Evolutionary conservation across 2,888 invertebrate species (phyloP).

Genomic region (Physocephala rufipes): DNA sequence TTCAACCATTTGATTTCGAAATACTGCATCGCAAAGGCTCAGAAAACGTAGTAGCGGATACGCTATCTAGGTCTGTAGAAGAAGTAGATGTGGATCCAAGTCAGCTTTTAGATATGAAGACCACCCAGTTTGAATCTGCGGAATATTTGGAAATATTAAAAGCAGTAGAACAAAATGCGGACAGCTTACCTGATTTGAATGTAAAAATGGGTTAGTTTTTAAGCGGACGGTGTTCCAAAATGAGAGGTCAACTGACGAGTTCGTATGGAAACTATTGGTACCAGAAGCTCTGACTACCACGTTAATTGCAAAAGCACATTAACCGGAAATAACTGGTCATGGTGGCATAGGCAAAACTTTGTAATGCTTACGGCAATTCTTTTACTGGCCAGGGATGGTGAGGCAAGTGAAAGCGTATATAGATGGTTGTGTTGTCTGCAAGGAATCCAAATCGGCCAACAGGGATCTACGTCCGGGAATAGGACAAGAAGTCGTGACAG

Average conservation of each 20-base stretch:
- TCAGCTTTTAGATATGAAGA: slow-evolving; percentile 1
- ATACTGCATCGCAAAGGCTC: slow-evolving; percentile 47
- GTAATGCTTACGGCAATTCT: slow-evolving; percentile 21
- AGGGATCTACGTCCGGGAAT: not conserved
- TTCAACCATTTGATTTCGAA: slow-evolving; percentile 39
- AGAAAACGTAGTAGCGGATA: slow-evolving; percentile 38
- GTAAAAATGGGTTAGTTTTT: slow-evolving; percentile 17
- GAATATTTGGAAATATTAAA: not conserved
- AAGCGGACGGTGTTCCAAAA: not conserved
- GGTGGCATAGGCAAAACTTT: slow-evolving; percentile 39
- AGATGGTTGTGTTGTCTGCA: slow-evolving; percentile 30
- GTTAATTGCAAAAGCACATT: not conserved
- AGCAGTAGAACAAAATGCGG: not conserved
- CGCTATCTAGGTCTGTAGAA: slow-evolving; percentile 9
- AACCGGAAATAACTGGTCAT: slow-evolving; percentile 4
- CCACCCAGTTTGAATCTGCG: not conserved
- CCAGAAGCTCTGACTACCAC: not conserved
- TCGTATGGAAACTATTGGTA: slow-evolving; percentile 13
- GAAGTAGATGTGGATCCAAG: slow-evolving; percentile 2
- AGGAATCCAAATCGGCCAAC: slow-evolving; percentile 12
- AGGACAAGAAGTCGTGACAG: slow-evolving; percentile 32
- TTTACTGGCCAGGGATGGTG: slow-evolving; percentile 44
- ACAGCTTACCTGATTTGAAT: slow-evolving; percentile 24
- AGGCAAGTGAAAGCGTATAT: slow-evolving; percentile 36
- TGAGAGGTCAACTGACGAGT: not conserved